Base-by-base conservation (phyloP, 2,113 vertebrate genomes). In the Zosterops japonicus region DNA sequence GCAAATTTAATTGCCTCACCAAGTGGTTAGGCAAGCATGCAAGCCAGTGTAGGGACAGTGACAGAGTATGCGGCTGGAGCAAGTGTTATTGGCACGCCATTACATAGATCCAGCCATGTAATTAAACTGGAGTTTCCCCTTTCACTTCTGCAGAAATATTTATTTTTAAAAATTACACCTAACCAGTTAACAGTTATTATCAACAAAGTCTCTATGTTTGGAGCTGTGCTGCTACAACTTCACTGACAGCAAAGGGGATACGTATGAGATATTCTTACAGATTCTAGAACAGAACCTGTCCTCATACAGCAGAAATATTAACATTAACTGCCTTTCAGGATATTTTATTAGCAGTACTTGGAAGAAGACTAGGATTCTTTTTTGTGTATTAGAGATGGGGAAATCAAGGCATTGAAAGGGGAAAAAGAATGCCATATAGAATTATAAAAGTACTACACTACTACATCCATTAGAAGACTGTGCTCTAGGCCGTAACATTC, bases 1-100 rank as follows among this genome's bases (percentile, higher is more conserved):
- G 95, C 95, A 96, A 92, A 95, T 97, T 95, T 97, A 96, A 96
- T 97, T 97, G 95, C 90, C 76, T 97, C 94, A 93, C 82, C 83
- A 90, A 96, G 92, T 59, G 75, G 76, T 90, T 93, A 95, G 50
- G 69, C 82, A 92, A 86, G 55, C 82, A 24, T 83, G 39, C 76
- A 94, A 95, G 88, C 82, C 95, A 86, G 88, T 55, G 56, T n/a
- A 92, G 60, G 79, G 88, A 90, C 92, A 81, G 88, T 70, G 94
- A 94, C 63, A 94, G 94, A 93, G 36, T 83, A 55, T 77, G 79
- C 8, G 50, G 68, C 89, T 92, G 47, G 59, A 92, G 63, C n/a
- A 6, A 82, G 79, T 81, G 75, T 49, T 96, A 78, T 50, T 94
- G 95, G 88, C 88, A 94, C 78, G 2, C 28, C 69, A 89, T 75